Conservation (phyloP, 2,113 vertebrate species). For the Bubo scandiacus region DNA sequence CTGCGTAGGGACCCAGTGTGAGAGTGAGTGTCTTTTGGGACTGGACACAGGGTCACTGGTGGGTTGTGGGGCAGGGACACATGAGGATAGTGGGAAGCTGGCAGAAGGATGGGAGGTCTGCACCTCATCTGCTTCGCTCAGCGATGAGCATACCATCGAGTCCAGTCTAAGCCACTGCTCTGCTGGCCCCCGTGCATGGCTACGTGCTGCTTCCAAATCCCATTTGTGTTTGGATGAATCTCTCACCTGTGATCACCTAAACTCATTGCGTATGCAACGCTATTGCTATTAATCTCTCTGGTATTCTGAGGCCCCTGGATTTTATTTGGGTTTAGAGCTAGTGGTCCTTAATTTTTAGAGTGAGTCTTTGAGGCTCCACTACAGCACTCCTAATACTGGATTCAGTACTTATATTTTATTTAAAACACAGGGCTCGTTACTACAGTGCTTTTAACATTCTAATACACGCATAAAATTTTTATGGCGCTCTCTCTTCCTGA, state of each 20-base stretch:
- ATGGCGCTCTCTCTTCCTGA: neutral
- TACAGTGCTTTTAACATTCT: conserved; percentile 32
- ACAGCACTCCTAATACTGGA: neutral
- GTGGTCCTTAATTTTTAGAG: conserved; percentile 7
- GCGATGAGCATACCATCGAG: accelerated
- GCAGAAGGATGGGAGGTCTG: neutral
- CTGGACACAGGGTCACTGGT: neutral
- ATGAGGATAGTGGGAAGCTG: neutral
- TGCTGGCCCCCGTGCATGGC: accelerated
- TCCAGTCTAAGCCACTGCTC: neutral
- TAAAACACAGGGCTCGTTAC: conserved; percentile 25
- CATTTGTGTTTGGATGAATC: neutral
- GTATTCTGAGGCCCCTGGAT: neutral
- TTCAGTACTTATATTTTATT: conserved; percentile 21
- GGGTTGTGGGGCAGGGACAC: neutral
- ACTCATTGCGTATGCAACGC: neutral
- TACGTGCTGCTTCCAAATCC: neutral
- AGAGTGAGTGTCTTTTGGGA: neutral
- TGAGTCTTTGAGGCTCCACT: neutral
- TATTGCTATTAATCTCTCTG: neutral
- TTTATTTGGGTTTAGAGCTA: neutral
- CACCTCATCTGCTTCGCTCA: neutral
- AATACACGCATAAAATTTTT: conserved; percentile 22
- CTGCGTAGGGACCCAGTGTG: neutral
- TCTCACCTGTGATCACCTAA: neutral